phyloP scores from a whole-genome alignment of 2,797 vertebrate genomes.

The Loriculus beryllinus region DNA sequence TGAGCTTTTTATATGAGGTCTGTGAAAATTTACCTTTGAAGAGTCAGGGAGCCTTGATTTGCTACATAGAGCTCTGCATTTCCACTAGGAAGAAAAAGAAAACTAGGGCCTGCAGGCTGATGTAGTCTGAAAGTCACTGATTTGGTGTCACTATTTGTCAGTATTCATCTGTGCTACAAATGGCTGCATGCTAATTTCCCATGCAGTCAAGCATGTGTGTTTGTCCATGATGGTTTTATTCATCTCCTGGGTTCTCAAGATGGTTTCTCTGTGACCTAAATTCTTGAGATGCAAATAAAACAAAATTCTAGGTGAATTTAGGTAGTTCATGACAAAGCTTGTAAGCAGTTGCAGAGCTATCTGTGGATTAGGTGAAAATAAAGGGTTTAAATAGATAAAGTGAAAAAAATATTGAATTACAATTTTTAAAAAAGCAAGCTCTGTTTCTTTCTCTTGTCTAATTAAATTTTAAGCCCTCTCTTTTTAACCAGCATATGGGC shows the following conservation, averaged over 20 bases:
- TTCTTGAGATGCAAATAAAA: background rate
- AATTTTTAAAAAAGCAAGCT: background rate
- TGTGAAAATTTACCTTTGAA: background rate
- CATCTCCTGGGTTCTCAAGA: background rate
- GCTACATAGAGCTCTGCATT: background rate
- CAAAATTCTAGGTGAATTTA: background rate
- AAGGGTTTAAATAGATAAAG: background rate
- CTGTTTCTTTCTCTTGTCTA: background rate
- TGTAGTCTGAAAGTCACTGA: background rate
- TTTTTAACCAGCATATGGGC: constrained; percentile 46
- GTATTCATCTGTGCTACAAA: background rate
- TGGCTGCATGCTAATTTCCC: background rate
- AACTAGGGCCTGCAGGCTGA: background rate
- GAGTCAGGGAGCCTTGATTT: background rate
- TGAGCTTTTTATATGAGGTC: background rate
- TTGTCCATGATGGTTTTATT: background rate
- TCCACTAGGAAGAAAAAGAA: background rate
- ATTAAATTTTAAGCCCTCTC: constrained; percentile 41
- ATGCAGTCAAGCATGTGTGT: background rate
- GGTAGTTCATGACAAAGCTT: background rate
- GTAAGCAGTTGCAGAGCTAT: background rate
- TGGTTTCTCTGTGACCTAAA: background rate
- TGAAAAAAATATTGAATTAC: background rate
- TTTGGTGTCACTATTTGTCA: background rate
- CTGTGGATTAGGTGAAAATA: background rate